These are phyloP conservation scores for Hypsibius dujardini DNA, from an alignment of 1,140 invertebrate genomes.

Conservation along the genomic window DNA sequence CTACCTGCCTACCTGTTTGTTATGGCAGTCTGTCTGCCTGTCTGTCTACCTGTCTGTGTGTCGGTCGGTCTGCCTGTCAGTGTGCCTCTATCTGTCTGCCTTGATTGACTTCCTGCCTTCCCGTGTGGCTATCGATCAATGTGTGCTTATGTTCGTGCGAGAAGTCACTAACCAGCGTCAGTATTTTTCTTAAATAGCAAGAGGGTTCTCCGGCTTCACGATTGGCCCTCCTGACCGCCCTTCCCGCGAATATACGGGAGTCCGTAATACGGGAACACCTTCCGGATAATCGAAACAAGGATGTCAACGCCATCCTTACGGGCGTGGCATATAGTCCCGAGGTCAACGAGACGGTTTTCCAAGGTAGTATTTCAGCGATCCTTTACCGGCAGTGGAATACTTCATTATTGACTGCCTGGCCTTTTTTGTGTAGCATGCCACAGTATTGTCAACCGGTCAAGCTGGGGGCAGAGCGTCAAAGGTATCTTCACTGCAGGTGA, in stretches of 20 bases:
- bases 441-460: constrained; percentile 38
- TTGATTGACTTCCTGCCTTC: constrained; percentile 19
- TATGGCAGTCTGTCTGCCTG: too few relatives aligned
- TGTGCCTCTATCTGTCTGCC: too few relatives aligned
- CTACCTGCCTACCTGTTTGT: too few relatives aligned
- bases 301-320: constrained; percentile 60
- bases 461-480: constrained; percentile 65
- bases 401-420: too few relatives aligned
- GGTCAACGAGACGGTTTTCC: constrained; percentile 48
- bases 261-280: constrained; percentile 48
- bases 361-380: constrained; percentile 34
- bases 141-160: constrained; percentile 19
- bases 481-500: constrained; percentile 63
- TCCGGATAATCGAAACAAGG: constrained; percentile 41
- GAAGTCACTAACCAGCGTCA: constrained; percentile 12
- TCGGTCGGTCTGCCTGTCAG: too few relatives aligned
- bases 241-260: constrained; percentile 57
- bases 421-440: constrained; percentile 26
- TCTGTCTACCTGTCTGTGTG: too few relatives aligned
- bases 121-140: constrained; percentile 19
- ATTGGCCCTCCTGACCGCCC: constrained; percentile 63
- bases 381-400: too few relatives aligned
- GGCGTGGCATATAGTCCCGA: constrained; percentile 55
- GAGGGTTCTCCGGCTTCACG: constrained; percentile 51
- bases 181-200: constrained; percentile 38